A percentile compares a stretch with the other conserved stretches of the same genome.
Evolutionary conservation across 2,888 invertebrate genomes (phyloP).

Genomic region (Lithosia quadra): DNA sequence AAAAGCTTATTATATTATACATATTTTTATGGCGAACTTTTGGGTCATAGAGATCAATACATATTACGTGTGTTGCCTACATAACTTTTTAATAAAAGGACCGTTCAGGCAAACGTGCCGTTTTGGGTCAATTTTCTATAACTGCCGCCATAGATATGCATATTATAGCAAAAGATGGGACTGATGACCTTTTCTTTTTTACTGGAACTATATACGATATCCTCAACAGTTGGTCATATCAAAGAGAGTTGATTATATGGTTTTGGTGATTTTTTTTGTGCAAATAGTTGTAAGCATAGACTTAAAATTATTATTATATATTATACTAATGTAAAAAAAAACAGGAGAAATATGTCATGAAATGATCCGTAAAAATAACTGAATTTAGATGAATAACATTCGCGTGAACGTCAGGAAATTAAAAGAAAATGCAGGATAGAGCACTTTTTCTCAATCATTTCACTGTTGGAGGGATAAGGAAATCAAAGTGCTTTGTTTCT

Average conservation of each 20-base stretch:
- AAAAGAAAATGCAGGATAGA: neutral
- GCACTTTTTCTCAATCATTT: constrained; percentile 30
- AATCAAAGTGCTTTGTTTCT: constrained; percentile 50
- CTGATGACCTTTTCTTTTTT: neutral
- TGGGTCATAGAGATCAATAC: constrained; percentile 8
- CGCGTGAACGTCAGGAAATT: constrained; percentile 1
- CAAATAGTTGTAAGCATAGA: too few species aligned
- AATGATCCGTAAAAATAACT: too few species aligned
- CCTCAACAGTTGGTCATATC: too few species aligned
- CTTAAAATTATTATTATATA: too few species aligned
- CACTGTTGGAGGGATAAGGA: constrained; percentile 42
- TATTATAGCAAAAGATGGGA: neutral
- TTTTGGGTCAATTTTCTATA: neutral
- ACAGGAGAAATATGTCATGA: too few species aligned
- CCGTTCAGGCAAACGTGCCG: neutral
- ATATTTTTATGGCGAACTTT: neutral
- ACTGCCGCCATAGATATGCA: neutral
- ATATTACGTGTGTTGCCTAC: constrained; percentile 7
- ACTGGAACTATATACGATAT: too few species aligned
- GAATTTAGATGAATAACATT: neutral
- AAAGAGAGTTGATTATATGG: too few species aligned
- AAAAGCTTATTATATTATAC: neutral
- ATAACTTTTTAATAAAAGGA: constrained; percentile 8
- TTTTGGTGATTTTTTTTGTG: too few species aligned
- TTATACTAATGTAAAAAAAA: too few species aligned